Evolutionary conservation across 2,113 vertebrate species (phyloP).

Genomic region (Phainopepla nitens): DNA sequence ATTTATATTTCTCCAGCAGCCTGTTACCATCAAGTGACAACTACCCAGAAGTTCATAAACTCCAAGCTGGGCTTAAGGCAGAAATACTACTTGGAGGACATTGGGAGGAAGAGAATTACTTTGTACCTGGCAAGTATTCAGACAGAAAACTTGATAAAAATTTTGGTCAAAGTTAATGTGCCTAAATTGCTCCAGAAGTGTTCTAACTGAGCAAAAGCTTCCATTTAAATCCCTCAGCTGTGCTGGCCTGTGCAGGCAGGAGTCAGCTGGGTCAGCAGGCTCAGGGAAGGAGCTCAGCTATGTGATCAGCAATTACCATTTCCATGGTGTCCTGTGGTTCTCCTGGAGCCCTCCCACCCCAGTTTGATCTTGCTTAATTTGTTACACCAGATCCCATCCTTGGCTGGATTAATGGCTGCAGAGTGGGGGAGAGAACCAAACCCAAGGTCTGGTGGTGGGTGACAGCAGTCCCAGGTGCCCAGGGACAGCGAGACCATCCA

Average conservation of each 20-base stretch:
- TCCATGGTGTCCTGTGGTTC: background rate
- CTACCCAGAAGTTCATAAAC: background rate
- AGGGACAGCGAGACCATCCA: conserved; percentile 11
- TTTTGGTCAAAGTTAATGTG: background rate
- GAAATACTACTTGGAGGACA: background rate
- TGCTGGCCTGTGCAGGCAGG: background rate
- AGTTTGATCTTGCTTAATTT: background rate
- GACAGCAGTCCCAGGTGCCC: conserved; percentile 4
- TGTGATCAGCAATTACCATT: background rate
- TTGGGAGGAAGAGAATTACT: background rate
- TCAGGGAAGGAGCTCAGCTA: background rate
- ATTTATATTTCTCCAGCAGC: background rate
- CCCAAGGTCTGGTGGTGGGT: background rate
- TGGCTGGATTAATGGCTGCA: background rate
- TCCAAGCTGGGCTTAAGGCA: background rate
- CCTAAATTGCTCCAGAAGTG: background rate
- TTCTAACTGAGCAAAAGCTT: background rate
- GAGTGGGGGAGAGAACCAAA: background rate
- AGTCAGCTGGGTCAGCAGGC: background rate
- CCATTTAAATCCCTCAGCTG: background rate
- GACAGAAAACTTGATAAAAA: background rate
- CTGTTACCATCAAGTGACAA: background rate
- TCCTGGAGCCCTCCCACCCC: background rate
- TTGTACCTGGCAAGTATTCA: background rate
- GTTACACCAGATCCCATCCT: background rate